phyloP scores from a whole-genome alignment of 1,140 invertebrate species.

The Drosophila teissieri region DNA sequence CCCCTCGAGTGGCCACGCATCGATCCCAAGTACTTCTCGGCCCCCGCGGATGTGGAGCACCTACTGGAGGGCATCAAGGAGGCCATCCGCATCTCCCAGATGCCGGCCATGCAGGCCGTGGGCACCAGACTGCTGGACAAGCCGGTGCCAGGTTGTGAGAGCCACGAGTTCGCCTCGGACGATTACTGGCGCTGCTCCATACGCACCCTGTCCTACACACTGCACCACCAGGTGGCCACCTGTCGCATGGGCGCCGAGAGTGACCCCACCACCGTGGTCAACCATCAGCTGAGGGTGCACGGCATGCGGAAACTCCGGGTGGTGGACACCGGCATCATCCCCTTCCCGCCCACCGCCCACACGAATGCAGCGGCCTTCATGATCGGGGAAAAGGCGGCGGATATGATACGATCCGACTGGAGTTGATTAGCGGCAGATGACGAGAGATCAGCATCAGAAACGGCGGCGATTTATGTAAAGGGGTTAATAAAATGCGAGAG shows the following conservation, averaged over 20 bases:
- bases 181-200: conserved; percentile 91
- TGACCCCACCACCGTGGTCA: conserved; percentile 90
- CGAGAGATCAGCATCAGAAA: not conserved
- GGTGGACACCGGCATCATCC: conserved; percentile 91
- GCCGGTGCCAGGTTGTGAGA: conserved; percentile 87
- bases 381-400: conserved; percentile 94
- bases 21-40: conserved; percentile 90
- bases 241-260: conserved; percentile 90
- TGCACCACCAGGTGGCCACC: conserved; percentile 91
- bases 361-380: conserved; percentile 90
- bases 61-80: conserved; percentile 89
- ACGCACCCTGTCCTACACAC: conserved; percentile 87
- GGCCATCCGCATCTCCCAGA: conserved; percentile 86
- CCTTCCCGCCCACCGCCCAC: conserved; percentile 89
- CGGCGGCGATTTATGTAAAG: conserved; percentile 35
- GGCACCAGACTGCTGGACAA: conserved; percentile 85
- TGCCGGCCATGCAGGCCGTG: conserved; percentile 86
- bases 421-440: not conserved
- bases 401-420: conserved; percentile 90
- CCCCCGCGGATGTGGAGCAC: conserved; percentile 87
- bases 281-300: conserved; percentile 89
- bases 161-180: conserved; percentile 86
- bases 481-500: conserved; percentile 63
- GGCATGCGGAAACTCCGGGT: conserved; percentile 90
- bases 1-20: conserved; percentile 90